Base-by-base conservation (phyloP, 2,888 invertebrate genomes). In the Papilio gigon region DNA sequence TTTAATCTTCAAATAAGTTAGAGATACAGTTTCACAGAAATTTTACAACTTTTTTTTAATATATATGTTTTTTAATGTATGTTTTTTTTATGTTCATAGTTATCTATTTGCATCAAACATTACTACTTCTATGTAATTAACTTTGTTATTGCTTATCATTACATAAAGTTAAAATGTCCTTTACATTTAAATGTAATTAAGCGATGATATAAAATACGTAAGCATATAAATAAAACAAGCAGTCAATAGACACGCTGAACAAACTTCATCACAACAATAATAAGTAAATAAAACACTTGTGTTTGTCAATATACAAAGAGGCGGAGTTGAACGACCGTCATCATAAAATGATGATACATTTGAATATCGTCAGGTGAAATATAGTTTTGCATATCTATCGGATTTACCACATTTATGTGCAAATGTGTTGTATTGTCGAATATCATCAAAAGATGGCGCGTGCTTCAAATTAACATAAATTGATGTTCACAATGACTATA, bases 301-400 rank as follows among this genome's bases (percentile, higher is more conserved):
- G 82, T 80, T 68, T 71, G 47, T 72, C 81, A 82, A 76, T 80
- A 81, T 85, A 86, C 83, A 74, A 75, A 79, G 73, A 70, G 71
- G 73, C 71, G 74, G 77, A 83, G 89, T 85, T 89, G 88, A 82
- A 75, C 79, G 86, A 83, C 84, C 88, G 78, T 78, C 72, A 75
- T 84, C 82, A 84, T 82, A 80, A 81, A 81, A 78, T 75, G 80
- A 84, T 84, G 81, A 85, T 83, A 82, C 78, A 78, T 81, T 79
- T 83, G 79, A 84, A 81, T 83, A 82, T 78, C 74, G 78, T 85
- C 83, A 84, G 78, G 81, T 84, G 80, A 76, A 83, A 85, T 82
- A 81, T 76, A 81, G 80, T 87, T 90, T 90, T 86, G 90, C 90
- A 91, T 91, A 86, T 87, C 85, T 85, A 88, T 89, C 79, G 80